Evolutionary conservation across 1,140 invertebrate genomes (phyloP).

Genomic region (Polypedilum vanderplanki): DNA sequence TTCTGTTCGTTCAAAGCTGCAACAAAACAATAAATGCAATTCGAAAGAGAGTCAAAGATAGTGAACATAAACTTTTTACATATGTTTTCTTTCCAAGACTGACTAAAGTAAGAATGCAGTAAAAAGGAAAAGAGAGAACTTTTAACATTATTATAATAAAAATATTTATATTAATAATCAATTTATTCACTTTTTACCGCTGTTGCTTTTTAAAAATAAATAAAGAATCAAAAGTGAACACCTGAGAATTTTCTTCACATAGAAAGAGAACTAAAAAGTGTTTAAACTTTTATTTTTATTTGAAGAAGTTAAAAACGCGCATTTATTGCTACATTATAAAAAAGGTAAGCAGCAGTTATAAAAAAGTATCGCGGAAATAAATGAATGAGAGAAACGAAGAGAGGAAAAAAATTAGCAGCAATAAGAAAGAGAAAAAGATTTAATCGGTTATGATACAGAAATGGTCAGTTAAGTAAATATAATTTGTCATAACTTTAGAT

Average conservation of each 20-base stretch:
- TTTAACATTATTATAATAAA: conserved; percentile 22
- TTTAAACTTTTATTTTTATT: conserved; percentile 8
- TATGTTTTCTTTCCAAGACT: not conserved
- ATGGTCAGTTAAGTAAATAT: not conserved
- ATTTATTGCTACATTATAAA: not conserved
- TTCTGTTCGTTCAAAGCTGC: not conserved
- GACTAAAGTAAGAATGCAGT: not conserved
- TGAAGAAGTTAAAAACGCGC: not conserved
- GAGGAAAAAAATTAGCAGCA: not conserved
- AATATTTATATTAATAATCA: conserved; percentile 27
- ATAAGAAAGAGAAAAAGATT: not conserved
- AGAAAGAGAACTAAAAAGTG: not conserved
- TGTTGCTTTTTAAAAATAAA: not conserved
- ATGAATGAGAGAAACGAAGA: not conserved
- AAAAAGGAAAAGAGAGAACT: not conserved
- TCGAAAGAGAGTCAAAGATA: not conserved
- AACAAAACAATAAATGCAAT: conserved; percentile 17
- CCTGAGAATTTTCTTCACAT: conserved; percentile 20
- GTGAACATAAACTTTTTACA: not conserved
- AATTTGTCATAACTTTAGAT: not conserved
- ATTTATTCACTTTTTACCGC: conserved; percentile 25
- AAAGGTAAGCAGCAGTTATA: not conserved
- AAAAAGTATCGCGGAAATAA: not conserved
- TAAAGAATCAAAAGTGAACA: not conserved
- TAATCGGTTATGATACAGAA: not conserved